Base-by-base conservation (phyloP, 2,888 invertebrate species). In the Scrobipalpa atriplicella region DNA sequence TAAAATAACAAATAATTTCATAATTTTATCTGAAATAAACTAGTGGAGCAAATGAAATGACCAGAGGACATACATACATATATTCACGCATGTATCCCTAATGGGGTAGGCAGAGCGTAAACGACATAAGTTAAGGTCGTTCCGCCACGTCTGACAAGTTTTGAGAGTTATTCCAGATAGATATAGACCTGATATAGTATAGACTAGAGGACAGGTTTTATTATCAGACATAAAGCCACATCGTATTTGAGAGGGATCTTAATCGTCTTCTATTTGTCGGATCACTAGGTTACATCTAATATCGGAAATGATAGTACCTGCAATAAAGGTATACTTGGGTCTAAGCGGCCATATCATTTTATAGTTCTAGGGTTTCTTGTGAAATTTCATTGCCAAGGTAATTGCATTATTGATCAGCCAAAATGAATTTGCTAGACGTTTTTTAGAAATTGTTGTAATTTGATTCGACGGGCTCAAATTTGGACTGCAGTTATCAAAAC, bases 221-320 rank as follows among this genome's bases (percentile, higher is more conserved):
- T 87, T 83, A 80, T 78, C 66, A 75, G 81, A 83, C 84, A 88
- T 90, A 90, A 89, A 89, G 79, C 84, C 85, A 84, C 88, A 87
- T 88, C 83, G 84, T 71, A 79, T 80, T 76, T 77, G 73, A 77
- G 78, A 80, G 83, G 82, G 83, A 81, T 78, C 79, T 78, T 78
- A 72, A 77, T 77, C 80, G 79, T 77, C 80, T 47, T 81, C 81
- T 81, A 84, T 84, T 85, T 81, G 79, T 78, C 81, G 80, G 76
- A 77, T 81, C 81, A 79, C 75, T 77, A 47, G 47, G 10, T 47
- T 16, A 47, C 47, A 47, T 47, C 47, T 47, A 47, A 16, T 47
- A 47, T 47, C 16, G 47, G 47, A 47, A 16, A 47, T 16, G 47
- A 47, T n/a, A 47, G 16, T 47, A 47, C 54, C 21, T 54, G 54